Conservation (phyloP, 2,888 invertebrate species). For the Siphlonurus alternatus region DNA sequence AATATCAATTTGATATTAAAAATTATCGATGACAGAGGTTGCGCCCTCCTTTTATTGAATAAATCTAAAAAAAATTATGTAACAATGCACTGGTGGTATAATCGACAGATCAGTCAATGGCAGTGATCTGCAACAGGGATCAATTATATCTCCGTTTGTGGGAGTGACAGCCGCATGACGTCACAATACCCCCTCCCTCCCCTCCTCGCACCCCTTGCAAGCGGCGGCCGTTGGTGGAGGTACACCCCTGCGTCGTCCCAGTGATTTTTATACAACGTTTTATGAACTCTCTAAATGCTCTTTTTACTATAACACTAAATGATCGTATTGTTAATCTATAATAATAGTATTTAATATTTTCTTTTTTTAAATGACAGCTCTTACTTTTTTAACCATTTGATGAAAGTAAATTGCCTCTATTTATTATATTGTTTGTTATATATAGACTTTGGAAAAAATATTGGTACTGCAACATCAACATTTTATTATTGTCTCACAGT, state of each 20-base stretch:
- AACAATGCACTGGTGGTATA: background rate
- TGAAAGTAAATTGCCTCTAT: too few species aligned
- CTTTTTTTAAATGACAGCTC: too few species aligned
- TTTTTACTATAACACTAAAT: too few species aligned
- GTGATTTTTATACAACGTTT: background rate
- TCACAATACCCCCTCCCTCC: background rate
- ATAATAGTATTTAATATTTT: too few species aligned
- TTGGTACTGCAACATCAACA: too few species aligned
- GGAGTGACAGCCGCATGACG: background rate
- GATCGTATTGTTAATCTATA: too few species aligned
- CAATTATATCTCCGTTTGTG: background rate
- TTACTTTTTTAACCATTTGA: too few species aligned
- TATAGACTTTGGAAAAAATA: too few species aligned
- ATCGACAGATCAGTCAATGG: background rate
- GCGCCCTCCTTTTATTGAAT: background rate
- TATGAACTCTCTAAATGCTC: background rate
- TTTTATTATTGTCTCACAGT: too few species aligned
- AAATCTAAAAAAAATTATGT: background rate
- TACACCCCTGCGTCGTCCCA: background rate
- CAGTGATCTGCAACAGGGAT: background rate
- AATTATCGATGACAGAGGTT: background rate
- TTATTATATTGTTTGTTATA: too few species aligned
- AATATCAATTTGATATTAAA: background rate
- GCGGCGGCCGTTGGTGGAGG: too few species aligned
- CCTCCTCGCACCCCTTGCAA: background rate